phyloP scores from a whole-genome alignment of 2,113 vertebrate genomes.

The Oreotrochilus melanogaster region DNA sequence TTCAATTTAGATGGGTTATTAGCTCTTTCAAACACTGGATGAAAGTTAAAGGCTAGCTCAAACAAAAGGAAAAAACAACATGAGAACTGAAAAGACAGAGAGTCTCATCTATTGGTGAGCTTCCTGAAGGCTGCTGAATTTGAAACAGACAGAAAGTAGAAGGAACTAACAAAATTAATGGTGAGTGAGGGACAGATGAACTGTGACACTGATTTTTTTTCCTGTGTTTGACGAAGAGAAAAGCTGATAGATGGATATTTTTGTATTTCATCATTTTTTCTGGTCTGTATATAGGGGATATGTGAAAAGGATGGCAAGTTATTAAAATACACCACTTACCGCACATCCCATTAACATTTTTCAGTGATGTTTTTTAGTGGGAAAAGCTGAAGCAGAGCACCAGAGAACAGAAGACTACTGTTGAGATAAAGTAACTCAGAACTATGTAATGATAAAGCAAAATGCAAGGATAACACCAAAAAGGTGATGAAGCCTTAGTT shows the following conservation, averaged over 20 bases:
- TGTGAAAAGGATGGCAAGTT: not conserved
- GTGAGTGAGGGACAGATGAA: not conserved
- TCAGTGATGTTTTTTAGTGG: not conserved
- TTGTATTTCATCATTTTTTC: not conserved
- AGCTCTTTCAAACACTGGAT: slow-evolving; percentile 29
- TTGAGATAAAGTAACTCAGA: not conserved
- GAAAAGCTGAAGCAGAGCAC: not conserved
- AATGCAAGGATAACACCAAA: not conserved
- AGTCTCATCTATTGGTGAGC: not conserved
- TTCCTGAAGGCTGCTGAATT: not conserved
- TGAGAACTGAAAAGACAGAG: not conserved
- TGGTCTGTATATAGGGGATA: not conserved
- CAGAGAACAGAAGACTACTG: not conserved
- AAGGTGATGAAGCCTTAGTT: not conserved
- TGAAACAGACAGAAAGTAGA: not conserved
- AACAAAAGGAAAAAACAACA: not conserved
- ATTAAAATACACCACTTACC: not conserved
- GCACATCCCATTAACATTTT: not conserved
- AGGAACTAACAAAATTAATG: fast-evolving
- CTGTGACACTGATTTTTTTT: not conserved
- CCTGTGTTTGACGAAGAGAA: not conserved
- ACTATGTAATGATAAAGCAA: not conserved
- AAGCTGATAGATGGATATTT: not conserved
- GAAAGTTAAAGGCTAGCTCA: slow-evolving; percentile 33
- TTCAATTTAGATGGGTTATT: not conserved